Percentiles rank a stretch among this genome's conserved stretches.
Conservation (phyloP, 1,140 invertebrate genomes). For the Neodiprion lecontei region DNA sequence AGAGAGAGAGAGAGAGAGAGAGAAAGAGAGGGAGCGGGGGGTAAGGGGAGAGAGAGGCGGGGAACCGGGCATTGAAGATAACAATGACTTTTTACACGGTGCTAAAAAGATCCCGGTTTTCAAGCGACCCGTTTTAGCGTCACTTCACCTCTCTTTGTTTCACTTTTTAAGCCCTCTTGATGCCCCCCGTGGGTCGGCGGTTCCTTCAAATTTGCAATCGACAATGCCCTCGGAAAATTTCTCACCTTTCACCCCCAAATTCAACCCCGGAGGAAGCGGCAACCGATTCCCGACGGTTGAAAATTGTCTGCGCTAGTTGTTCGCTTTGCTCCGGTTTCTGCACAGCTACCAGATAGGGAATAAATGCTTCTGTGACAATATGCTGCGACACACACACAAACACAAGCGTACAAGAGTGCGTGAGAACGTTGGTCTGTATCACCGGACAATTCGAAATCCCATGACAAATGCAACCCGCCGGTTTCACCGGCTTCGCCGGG, state of each 20-base stretch:
- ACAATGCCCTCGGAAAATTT: neutral
- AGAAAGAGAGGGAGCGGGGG: neutral
- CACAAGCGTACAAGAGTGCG: neutral
- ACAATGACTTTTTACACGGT: neutral
- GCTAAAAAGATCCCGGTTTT: neutral
- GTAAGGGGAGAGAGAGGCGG: neutral
- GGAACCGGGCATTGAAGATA: neutral
- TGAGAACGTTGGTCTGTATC: neutral
- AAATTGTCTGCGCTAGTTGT: too few relatives aligned
- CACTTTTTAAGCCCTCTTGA: neutral
- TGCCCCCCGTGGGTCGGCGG: neutral
- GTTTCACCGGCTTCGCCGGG: neutral
- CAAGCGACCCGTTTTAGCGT: neutral
- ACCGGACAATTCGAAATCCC: neutral
- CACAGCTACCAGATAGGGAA: neutral
- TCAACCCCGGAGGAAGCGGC: too few relatives aligned
- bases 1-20: conserved; percentile 4
- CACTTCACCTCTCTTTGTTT: neutral
- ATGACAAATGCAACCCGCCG: neutral
- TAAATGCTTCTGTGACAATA: neutral
- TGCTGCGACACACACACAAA: neutral
- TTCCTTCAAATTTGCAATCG: conserved; percentile 5
- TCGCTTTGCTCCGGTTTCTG: too few relatives aligned
- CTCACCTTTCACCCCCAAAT: too few relatives aligned
- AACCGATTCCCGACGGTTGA: too few relatives aligned